These are phyloP conservation scores for Hycleus phaleratus DNA, from an alignment of 1,140 invertebrate genomes.

Conservation along the genomic window DNA sequence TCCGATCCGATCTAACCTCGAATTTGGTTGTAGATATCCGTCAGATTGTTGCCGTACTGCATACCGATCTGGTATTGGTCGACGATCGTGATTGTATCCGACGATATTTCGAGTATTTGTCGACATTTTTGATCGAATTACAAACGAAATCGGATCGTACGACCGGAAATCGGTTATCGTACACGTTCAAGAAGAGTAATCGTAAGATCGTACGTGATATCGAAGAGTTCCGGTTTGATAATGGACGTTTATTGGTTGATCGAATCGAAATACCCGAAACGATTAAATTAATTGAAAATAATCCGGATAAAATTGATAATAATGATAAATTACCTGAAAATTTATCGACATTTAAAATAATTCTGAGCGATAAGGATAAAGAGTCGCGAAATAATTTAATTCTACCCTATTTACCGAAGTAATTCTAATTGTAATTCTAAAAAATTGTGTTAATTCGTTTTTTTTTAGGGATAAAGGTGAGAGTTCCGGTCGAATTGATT, in stretches of 20 bases:
- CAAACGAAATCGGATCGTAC: no score
- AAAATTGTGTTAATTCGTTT: conserved; percentile 2
- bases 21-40: no score
- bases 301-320: conserved; percentile 28
- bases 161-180: conserved; percentile 36
- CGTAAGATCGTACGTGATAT: conserved; percentile 44
- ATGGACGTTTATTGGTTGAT: conserved; percentile 38
- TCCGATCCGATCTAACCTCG: no score
- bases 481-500: conserved; percentile 43
- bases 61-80: no score
- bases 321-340: conserved; percentile 37
- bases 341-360: conserved; percentile 52
- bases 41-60: no score
- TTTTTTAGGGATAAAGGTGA: conserved; percentile 18
- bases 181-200: conserved; percentile 41
- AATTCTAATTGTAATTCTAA: conserved; percentile 4
- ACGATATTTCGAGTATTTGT: conserved; percentile 43
- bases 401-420: conserved; percentile 45
- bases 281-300: conserved; percentile 36
- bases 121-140: conserved; percentile 41
- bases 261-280: conserved; percentile 39
- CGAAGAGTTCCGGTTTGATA: conserved; percentile 43
- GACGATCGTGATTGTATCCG: no score
- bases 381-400: conserved; percentile 46
- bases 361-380: conserved; percentile 47